Base-by-base conservation (phyloP, 2,113 vertebrate species). In the Otus sunia region DNA sequence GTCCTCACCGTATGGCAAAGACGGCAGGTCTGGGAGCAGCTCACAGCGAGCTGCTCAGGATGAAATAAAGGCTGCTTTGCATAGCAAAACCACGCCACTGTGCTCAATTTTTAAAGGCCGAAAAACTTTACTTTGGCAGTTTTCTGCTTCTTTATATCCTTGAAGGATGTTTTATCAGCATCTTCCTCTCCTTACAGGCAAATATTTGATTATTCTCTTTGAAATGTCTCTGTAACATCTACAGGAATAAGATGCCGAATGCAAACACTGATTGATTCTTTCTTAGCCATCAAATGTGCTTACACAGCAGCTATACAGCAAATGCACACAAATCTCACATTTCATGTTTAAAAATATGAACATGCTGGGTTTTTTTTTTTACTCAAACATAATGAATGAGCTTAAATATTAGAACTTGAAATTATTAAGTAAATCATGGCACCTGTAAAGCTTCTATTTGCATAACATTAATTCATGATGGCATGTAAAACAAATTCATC, bases 341-440 rank as follows among this genome's bases (percentile, higher is more conserved):
- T 92, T 83, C 88, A 59, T 20, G 0, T 91, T 98, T 96, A 94
- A 98, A 98, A 98, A 98, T 97, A 98, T 95, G 89, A 94, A 96
- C 93, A 67, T 84, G 86, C 53, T 75, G 27, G 72, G 73, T 7
- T 5, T 32, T 37, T 71, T 94, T 94, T 92, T 81, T 96, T 89
- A 73, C 94, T 93, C 82, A 81, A 95, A 97, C 80, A 97, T 98
- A 98, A 98, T 96, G 96, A 98, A 98, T 97, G 97, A 97, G 96
- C 83, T 97, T 98, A 98, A 98, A 98, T 98, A 98, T 98, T 98
- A 97, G 95, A 98, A 98, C 93, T 95, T 97, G 98, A 97, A 98
- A 98, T 98, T 98, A 98, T 98, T 98, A 98, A 98, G 98, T 98
- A 98, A 98, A 98, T 98, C 98, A 98, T 83, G 91, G 97, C 92